Base-by-base conservation (phyloP, 2,797 vertebrate species). In the Eutrigla gurnardus region DNA sequence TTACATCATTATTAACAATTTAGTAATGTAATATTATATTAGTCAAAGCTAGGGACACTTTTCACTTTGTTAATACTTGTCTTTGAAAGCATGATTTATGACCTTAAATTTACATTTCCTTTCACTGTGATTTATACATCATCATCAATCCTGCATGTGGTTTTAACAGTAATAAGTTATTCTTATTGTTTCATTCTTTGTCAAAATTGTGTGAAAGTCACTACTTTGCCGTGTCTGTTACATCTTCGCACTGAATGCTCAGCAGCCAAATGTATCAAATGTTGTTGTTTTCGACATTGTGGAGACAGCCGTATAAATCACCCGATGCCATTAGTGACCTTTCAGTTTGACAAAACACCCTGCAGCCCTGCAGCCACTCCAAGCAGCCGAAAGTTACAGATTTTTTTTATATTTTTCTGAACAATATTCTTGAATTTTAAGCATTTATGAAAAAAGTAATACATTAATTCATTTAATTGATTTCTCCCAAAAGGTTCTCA, bases 301-400 rank as follows among this genome's bases (percentile, higher is more conserved):
- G 35, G 49, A 84, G 87, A 91, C 81, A 86, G 77, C 17, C 49
- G 47, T 61, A 93, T 94, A 89, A 88, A 94, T 95, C 93, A 91
- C 59, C 36, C 33, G 67, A 70, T 3, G 60, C n/a, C 49, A 71
- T 92, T 85, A 89, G 74, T 72, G 82, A 92, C 83, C 92, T 88
- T 93, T 95, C 94, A 95, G 81, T 93, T 86, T 94, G 93, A 94
- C 77, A 82, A 86, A 95, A 91, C 77, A 82, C 53, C 37, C 47
- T 6, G 10, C 18, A 6, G 49, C 18, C 32, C 52, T 25, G 54
- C 53, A 76, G 57, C 59, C 63, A 77, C 35, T 17, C 55, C 9
- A 0, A 73, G 12, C 3, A 59, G 32, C 47, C 1, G 0, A 49
- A 81, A 78, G 25, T 25, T n/a, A n/a, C n/a, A n/a, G n/a, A n/a